These are phyloP conservation scores for Phaetusa simplex DNA, from an alignment of 2,113 vertebrate species.

Conservation along the genomic window DNA sequence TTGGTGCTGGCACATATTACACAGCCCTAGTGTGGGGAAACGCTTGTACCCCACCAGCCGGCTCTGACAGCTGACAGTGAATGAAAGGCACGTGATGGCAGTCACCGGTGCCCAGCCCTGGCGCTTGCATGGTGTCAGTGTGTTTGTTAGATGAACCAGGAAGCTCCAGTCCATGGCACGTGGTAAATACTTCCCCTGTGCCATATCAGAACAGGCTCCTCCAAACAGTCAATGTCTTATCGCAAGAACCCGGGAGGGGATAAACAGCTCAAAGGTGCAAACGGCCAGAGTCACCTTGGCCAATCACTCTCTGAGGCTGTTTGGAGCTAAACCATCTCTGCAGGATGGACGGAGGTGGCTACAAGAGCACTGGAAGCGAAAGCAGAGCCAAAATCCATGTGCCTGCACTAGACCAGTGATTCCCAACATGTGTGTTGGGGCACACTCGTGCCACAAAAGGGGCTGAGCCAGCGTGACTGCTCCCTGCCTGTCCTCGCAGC, in stretches of 20 bases:
- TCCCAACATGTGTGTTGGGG: fast-evolving
- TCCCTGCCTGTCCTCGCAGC: fast-evolving
- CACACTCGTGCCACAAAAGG: fast-evolving
- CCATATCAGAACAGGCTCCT: background rate
- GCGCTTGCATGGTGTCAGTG: fast-evolving
- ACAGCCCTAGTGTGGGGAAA: fast-evolving
- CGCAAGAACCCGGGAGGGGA: background rate
- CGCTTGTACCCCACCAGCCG: fast-evolving
- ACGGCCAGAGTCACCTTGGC: background rate
- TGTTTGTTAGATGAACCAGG: background rate
- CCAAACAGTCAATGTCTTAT: background rate
- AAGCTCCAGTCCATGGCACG: fast-evolving
- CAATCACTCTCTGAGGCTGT: background rate
- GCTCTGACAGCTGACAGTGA: fast-evolving
- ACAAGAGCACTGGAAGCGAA: background rate
- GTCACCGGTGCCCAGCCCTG: background rate
- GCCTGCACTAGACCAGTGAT: background rate
- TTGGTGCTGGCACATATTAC: background rate
- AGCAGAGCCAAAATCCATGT: background rate
- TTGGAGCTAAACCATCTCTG: background rate
- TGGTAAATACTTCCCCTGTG: background rate
- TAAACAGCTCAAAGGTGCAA: slow-evolving; percentile 17
- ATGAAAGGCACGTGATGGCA: fast-evolving
- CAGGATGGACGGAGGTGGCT: fast-evolving
- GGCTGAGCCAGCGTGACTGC: background rate